These are phyloP conservation scores for Colletes collaris DNA, from an alignment of 2,888 invertebrate genomes.

Conservation along the genomic window DNA sequence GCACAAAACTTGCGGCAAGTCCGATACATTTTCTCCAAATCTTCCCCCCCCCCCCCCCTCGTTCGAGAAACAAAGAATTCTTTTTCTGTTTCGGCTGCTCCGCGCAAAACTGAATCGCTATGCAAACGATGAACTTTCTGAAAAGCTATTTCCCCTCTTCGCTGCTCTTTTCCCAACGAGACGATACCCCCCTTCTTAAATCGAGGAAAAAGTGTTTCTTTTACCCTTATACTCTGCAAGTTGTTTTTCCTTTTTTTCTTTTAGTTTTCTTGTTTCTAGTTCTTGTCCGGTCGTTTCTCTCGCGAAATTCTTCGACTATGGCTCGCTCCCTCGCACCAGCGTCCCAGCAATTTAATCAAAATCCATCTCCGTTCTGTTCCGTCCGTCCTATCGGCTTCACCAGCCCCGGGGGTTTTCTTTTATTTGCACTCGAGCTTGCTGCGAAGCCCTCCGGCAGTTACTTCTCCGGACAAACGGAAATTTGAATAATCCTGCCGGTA, in stretches of 20 bases:
- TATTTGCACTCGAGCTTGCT: slow-evolving; percentile 49
- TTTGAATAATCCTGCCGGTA: slow-evolving; percentile 72
- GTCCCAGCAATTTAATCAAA: slow-evolving; percentile 57
- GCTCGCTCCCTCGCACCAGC: slow-evolving; percentile 15
- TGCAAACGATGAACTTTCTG: slow-evolving; percentile 44
- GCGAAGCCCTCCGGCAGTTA: slow-evolving; percentile 21
- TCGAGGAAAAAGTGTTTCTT: slow-evolving; percentile 25
- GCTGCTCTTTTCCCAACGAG: slow-evolving; percentile 15
- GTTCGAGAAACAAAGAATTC: not conserved
- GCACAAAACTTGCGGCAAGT: not conserved
- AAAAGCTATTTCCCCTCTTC: not conserved
- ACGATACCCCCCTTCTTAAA: slow-evolving; percentile 36
- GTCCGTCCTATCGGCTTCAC: slow-evolving; percentile 46
- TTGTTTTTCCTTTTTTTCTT: slow-evolving; percentile 9
- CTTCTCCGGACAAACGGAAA: slow-evolving; percentile 69
- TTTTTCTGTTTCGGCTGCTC: slow-evolving; percentile 8
- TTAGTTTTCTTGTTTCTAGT: slow-evolving; percentile 15
- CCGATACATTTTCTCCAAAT: not conserved
- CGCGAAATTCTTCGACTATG: not conserved
- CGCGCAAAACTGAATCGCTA: slow-evolving; percentile 43
- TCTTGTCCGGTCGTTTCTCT: not conserved
- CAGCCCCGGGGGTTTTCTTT: slow-evolving; percentile 39
- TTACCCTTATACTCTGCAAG: not conserved
- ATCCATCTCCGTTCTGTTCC: slow-evolving; percentile 48
- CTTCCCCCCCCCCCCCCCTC: no score